These are phyloP conservation scores for Odontamblyopus rebecca DNA, from an alignment of 2,797 vertebrate species.

Conservation along the genomic window DNA sequence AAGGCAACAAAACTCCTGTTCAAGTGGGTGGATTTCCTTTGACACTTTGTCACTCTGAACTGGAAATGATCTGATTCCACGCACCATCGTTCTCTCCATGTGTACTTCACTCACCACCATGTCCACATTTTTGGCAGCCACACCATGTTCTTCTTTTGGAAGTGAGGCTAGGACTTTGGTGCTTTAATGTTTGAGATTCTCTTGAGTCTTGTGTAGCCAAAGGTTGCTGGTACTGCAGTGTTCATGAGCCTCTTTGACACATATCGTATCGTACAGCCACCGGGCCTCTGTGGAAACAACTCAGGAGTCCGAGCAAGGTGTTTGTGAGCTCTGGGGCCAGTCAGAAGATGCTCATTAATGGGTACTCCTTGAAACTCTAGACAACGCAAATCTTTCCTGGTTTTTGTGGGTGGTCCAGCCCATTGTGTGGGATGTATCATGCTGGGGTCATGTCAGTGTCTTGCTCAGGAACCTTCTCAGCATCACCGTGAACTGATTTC, in stretches of 20 bases:
- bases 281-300: background rate
- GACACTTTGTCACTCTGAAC: conserved; percentile 2
- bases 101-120: background rate
- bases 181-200: conserved; percentile 6
- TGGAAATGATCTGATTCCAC: conserved; percentile 22
- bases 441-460: background rate
- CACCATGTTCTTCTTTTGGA: conserved; percentile 4
- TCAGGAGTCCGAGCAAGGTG: background rate
- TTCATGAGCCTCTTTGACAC: conserved; percentile 9
- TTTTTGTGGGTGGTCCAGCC: background rate
- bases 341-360: background rate
- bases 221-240: conserved; percentile 2
- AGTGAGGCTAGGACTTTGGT: background rate
- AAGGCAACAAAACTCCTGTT: conserved; percentile 22
- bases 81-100: conserved; percentile 17
- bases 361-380: background rate
- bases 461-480: conserved; percentile 3
- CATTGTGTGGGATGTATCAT: background rate
- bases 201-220: conserved; percentile 6
- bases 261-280: background rate
- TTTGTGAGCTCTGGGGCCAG: conserved; percentile 6
- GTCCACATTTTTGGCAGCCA: background rate
- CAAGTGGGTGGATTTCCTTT: conserved; percentile 7
- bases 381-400: background rate
- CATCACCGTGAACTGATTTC: background rate